phyloP scores from a whole-genome alignment of 2,797 vertebrate genomes.

The Sebastes dallii region DNA sequence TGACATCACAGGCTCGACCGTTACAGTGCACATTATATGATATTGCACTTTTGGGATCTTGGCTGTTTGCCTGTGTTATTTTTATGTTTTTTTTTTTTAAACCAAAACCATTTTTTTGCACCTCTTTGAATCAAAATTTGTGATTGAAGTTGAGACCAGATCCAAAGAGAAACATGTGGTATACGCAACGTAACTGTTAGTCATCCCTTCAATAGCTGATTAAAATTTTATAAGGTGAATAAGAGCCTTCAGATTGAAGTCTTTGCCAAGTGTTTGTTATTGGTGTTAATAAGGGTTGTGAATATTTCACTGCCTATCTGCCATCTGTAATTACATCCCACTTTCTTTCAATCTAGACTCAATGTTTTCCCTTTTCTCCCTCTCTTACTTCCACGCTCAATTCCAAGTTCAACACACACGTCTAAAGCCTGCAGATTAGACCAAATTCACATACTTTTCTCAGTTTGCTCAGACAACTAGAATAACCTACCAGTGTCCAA shows the following conservation, averaged over 20 bases:
- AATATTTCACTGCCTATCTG: not conserved
- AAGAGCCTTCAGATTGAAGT: not conserved
- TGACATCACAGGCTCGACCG: not conserved
- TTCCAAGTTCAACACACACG: not conserved
- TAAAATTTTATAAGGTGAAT: not conserved
- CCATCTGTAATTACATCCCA: not conserved
- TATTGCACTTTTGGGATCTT: slow-evolving; percentile 5
- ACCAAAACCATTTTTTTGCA: not conserved
- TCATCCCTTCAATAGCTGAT: not conserved
- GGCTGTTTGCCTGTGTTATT: not conserved
- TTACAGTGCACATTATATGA: not conserved
- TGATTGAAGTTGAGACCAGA: not conserved
- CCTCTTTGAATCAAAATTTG: not conserved
- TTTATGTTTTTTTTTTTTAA: not conserved
- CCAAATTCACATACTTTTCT: not conserved
- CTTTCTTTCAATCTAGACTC: not conserved
- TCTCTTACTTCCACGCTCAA: not conserved
- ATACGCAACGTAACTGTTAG: not conserved
- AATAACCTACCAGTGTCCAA: not conserved
- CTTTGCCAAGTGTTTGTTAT: slow-evolving; percentile 19
- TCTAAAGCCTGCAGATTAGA: slow-evolving; percentile 2
- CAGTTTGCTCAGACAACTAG: not conserved
- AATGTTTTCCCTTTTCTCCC: not conserved
- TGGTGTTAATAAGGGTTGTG: slow-evolving; percentile 1
- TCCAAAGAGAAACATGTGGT: not conserved